Evolutionary conservation across 2,113 vertebrate species (phyloP), one percentile per base, ranked within the genome.

Genomic region (Paramisgurnus dabryanus): DNA sequence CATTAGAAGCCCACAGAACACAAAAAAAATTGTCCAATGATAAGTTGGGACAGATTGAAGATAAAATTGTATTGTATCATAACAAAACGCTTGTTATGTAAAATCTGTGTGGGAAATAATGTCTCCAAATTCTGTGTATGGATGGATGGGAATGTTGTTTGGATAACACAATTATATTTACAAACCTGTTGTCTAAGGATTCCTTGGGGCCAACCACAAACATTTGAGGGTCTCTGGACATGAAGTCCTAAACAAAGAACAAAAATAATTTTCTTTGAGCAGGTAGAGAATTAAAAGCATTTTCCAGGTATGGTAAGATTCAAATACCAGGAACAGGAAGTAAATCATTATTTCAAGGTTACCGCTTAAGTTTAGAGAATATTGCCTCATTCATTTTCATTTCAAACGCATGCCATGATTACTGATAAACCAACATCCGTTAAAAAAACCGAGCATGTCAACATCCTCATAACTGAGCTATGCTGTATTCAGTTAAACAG

Each of bases 111-210:
- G 49, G 49, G 4, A n/a, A 34, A 39, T 12, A 55, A 71, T 40
- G 57, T 71, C 22, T 40, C 12, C 22, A 53, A 0, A 27, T 70
- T 6, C 55, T 53, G 43, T 47, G n/a, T 13, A 22, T 22, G 18
- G 18, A 11, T 22, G 18, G 43, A 11, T 39, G 12, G 13, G 13
- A 57, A 40, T 17, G 12, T 40, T 70, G 39, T 73, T 45, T 22
- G 15, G 12, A 58, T 17, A 58, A 13, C 12, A 55, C 43, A 70
- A 27, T 27, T 11, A 78, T 47, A 81, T 68, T 50, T 11, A 85
- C 80, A 81, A 68, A 98, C 96, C 95, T 93, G 86, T 89, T 80
- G 64, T 82, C 91, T 69, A 89, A 86, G 87, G 80, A 76, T 93
- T 91, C 86, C 91, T 93, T 85, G 67, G 83, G 64, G 66, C 89